Conservation (phyloP, 2,797 vertebrate genomes). For the Amphiprion clarkii region DNA sequence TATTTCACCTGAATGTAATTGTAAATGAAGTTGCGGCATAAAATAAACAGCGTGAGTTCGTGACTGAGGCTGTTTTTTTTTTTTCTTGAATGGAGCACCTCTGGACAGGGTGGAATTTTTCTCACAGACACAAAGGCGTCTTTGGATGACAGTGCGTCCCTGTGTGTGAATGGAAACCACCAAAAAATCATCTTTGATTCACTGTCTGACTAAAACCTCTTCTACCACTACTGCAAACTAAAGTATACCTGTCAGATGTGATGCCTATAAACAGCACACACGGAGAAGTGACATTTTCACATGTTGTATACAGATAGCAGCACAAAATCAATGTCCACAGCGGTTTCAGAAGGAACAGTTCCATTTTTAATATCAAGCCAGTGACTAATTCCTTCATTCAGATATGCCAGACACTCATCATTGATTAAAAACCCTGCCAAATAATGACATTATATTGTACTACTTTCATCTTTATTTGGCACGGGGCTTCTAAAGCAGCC, state of each 20-base stretch:
- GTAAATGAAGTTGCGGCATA: conserved; percentile 42
- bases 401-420: conserved; percentile 45
- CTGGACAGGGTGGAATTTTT: neutral
- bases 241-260: conserved; percentile 26
- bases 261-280: conserved; percentile 30
- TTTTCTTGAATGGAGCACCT: conserved; percentile 17
- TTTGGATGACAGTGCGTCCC: conserved; percentile 25
- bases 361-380: conserved; percentile 19
- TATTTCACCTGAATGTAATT: conserved; percentile 45
- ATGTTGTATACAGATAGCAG: neutral
- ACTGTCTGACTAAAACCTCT: conserved; percentile 35
- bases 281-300: conserved; percentile 23
- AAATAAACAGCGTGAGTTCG: conserved; percentile 39
- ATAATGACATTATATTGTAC: conserved; percentile 48
- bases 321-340: conserved; percentile 17
- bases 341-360: conserved; percentile 31
- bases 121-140: conserved; percentile 31
- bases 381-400: conserved; percentile 26
- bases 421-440: conserved; percentile 46
- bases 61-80: conserved; percentile 15
- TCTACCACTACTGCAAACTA: conserved; percentile 3
- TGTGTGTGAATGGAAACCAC: conserved; percentile 30
- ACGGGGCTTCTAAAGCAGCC: conserved; percentile 50
- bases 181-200: conserved; percentile 47
- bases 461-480: conserved; percentile 64